Percentiles rank a stretch among this genome's conserved stretches.
These are phyloP conservation scores for Agrotis ipsilon DNA, from an alignment of 2,888 invertebrate genomes.

Conservation along the genomic window DNA sequence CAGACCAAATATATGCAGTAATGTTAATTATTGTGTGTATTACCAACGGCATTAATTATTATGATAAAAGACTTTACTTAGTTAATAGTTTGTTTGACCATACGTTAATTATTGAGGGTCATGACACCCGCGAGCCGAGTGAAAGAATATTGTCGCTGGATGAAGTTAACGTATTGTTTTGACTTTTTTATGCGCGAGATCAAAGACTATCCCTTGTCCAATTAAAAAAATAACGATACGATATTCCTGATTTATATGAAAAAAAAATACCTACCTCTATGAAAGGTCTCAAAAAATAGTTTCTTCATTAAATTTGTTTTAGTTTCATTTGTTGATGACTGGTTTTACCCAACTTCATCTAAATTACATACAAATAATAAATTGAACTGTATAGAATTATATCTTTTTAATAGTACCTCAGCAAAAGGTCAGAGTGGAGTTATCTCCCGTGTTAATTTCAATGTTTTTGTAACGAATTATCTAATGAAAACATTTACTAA, in stretches of 20 bases:
- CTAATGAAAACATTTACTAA: constrained; percentile 46
- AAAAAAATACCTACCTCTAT: background rate
- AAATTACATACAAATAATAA: background rate
- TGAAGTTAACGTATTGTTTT: constrained; percentile 32
- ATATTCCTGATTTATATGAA: background rate
- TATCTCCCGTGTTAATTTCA: constrained; percentile 48
- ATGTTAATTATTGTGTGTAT: constrained; percentile 47
- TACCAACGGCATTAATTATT: constrained; percentile 41
- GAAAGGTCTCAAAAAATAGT: constrained; percentile 2
- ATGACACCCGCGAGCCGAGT: constrained; percentile 1
- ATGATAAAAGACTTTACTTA: constrained; percentile 49
- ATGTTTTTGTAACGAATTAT: constrained; percentile 51
- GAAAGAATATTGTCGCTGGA: constrained; percentile 3
- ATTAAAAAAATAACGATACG: background rate
- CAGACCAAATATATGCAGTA: constrained; percentile 52
- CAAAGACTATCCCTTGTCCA: constrained; percentile 18
- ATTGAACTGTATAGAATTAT: background rate
- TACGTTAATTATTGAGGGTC: constrained; percentile 20
- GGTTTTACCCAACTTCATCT: background rate
- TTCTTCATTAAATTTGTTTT: background rate
- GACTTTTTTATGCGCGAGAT: constrained; percentile 28
- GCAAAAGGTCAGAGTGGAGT: constrained; percentile 40
- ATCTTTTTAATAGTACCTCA: constrained; percentile 29
- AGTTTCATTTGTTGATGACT: background rate
- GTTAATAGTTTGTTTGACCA: constrained; percentile 43